Evolutionary conservation across 2,797 vertebrate genomes (phyloP).

Genomic region (Lycodopsis pacificus): DNA sequence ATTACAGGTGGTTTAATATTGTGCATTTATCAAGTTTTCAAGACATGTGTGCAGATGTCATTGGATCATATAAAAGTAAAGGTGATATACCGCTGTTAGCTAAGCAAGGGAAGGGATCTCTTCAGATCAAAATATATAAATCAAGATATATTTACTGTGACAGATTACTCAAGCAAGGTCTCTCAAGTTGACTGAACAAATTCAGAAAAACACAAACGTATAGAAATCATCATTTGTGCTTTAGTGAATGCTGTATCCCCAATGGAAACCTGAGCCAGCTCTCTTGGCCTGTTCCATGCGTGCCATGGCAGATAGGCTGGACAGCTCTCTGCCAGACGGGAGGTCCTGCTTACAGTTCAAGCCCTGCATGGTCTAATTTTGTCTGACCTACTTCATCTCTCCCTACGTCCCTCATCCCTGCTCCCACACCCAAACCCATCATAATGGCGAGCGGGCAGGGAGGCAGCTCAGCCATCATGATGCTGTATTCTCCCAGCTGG

Average conservation of each 20-base stretch:
- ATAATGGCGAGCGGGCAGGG: constrained; percentile 37
- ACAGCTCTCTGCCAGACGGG: constrained; percentile 72
- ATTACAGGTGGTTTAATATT: too few species aligned
- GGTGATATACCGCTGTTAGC: too few species aligned
- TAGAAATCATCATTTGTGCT: not conserved
- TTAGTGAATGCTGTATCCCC: constrained; percentile 4
- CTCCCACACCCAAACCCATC: constrained; percentile 61
- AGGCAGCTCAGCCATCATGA: constrained; percentile 17
- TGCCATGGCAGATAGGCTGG: constrained; percentile 14
- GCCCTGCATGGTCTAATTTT: constrained; percentile 72
- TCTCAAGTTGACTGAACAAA: not conserved
- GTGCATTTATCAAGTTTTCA: too few species aligned
- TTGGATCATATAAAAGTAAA: too few species aligned
- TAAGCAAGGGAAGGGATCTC: not conserved
- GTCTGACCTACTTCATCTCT: constrained; percentile 75
- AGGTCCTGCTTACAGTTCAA: constrained; percentile 64
- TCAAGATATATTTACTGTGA: not conserved
- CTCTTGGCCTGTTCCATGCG: constrained; percentile 22
- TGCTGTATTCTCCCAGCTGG: constrained; percentile 4
- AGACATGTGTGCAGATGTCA: too few species aligned
- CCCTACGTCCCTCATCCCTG: constrained; percentile 14
- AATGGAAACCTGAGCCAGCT: constrained; percentile 38
- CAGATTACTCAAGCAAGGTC: not conserved
- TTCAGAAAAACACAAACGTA: not conserved
- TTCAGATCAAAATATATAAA: not conserved